Base-by-base conservation (phyloP, 2,888 invertebrate species). In the Caenorhabditis zanzibari region DNA sequence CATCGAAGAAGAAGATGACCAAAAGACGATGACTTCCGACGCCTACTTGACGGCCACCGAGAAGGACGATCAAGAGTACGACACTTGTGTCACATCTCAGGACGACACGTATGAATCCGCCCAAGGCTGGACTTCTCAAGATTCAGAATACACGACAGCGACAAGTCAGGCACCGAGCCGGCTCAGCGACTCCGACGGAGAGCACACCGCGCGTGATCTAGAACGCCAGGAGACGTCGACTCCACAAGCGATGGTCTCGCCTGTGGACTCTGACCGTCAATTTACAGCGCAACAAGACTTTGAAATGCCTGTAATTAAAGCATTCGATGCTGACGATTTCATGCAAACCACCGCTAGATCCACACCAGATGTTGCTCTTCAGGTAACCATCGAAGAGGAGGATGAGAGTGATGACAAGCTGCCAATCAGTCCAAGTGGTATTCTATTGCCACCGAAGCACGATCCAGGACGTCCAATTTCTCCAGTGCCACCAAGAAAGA, bases 251-350 rank as follows among this genome's bases (percentile, higher is more conserved):
- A 84, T 83, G 9, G 22, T 88, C 7, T 88, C 88, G 16, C 90
- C 90, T 49, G 90, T 90, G 52, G 88, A 89, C 63, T 89, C 89
- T 58, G 90, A 90, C 75, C 69, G 90, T 56, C 82, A 85, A 19
- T 88, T 88, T 56, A 88, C 87, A 16, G 85, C 82, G 12, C 49
- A 66, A 28, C 82, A 83, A 32, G 89, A 89, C 54, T 82, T 81
- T 12, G 88, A 88, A n/a, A 75, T 82, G 38, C 76, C 81, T 12
- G 77, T 77, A 28, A 81, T 81, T 19, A 54, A 82, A 9, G 59
- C 79, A 7, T 85, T 87, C 63, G 86, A 85, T 10, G 22, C 82
- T 26, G 82, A 79, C 19, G 81, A 77, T 24, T 77, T 71, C 63
- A 7, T 76, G 35, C 76, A 77, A n/a, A 52, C 76, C 38, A 86